Evolutionary conservation across 2,113 vertebrate genomes (phyloP).

Genomic region (Microcebus griseorufus): DNA sequence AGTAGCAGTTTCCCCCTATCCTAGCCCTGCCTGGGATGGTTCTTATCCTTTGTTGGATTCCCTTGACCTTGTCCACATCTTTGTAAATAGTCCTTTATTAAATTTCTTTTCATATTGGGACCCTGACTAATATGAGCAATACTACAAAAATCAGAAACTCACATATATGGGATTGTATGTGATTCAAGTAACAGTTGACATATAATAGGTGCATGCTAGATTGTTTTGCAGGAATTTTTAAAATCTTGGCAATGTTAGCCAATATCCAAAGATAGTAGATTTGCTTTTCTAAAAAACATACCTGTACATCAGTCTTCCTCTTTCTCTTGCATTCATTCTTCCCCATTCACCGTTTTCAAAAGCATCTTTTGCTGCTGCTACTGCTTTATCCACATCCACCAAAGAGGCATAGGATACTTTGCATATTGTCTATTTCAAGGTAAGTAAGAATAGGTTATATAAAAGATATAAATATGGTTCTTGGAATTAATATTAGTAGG

Average conservation of each 20-base stretch:
- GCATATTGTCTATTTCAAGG: slow-evolving; percentile 85
- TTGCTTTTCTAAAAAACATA: slow-evolving; percentile 50
- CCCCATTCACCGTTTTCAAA: slow-evolving; percentile 91
- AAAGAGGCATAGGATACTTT: slow-evolving; percentile 87
- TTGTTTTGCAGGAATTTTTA: not conserved
- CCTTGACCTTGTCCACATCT: not conserved
- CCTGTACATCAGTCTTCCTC: slow-evolving; percentile 88
- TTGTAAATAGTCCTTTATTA: not conserved
- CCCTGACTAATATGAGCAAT: not conserved
- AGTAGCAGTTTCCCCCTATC: not conserved
- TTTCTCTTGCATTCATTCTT: slow-evolving; percentile 89
- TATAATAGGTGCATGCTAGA: not conserved
- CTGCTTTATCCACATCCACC: slow-evolving; percentile 89
- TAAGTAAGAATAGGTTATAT: not conserved
- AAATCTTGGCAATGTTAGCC: not conserved
- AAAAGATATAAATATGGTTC: not conserved
- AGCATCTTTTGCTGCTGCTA: slow-evolving; percentile 89
- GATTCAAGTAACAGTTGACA: not conserved
- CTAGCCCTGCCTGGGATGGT: not conserved
- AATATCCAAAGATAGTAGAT: not conserved
- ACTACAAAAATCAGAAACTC: not conserved
- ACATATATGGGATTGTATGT: not conserved
- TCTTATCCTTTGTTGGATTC: not conserved
- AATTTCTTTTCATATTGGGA: not conserved
- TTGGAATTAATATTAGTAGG: not conserved